Base-by-base conservation (phyloP, 2,113 vertebrate species). In the Hepsetus odoe region DNA sequence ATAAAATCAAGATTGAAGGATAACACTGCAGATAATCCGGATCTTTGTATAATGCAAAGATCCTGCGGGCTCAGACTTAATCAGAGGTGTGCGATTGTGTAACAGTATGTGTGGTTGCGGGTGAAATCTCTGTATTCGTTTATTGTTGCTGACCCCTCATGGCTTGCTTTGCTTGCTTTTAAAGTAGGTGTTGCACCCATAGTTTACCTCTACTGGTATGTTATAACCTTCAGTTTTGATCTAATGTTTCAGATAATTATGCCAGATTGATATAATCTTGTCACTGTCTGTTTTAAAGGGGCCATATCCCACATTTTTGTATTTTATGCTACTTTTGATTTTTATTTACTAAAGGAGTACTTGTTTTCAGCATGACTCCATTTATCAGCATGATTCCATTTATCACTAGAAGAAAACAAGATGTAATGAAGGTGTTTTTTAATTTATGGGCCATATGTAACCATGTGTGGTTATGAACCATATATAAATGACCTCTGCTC, bases 121-220 rank as follows among this genome's bases (percentile, higher is more conserved):
- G 30, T 74, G 10, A 24, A 11, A 12, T 53, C 20, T 16, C 28
- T 61, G 13, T 42, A 53, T 32, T 74, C 5, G 76, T 49, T 28
- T 14, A 12, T 40, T 20, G 24, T 22, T 4, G 32, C 44, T 53
- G 61, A 66, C 46, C 38, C 32, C 20, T 56, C 42, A 62, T 35
- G 62, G 53, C 74, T 72, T 46, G 74, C 71, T 78, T 24, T 64
- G 65, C 56, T 74, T 44, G 66, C 1, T 18, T n/a, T 32, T 38
- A 5, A 14, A 18, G 53, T 78, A 70, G 70, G 74, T 70, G 56
- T 74, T 71, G 65, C 46, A 78, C 32, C 28, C 33, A 14, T 5
- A 2, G n/a, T 33, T 22, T 1, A 22, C 64, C 56, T 10, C 14
- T 16, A 22, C 35, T 30, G 12, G n/a, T 53, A 24, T 18, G 24